Conservation (phyloP, 2,888 invertebrate genomes). For the Athalia circularis region DNA sequence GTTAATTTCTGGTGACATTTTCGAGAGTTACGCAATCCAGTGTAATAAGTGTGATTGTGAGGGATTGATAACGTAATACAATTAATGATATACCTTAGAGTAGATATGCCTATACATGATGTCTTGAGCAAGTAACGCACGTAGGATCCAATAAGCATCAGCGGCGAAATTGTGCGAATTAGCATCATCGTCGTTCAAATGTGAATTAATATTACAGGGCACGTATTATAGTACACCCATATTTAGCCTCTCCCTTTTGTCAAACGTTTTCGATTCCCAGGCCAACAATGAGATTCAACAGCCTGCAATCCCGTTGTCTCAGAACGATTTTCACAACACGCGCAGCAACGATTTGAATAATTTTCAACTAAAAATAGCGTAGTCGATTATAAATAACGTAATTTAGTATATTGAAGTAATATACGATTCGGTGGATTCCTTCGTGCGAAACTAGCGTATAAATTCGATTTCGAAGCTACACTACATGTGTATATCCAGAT, state of each 20-base stretch:
- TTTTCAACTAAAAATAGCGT: neutral
- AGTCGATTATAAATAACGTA: conserved; percentile 2
- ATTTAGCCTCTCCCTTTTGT: too few relatives aligned
- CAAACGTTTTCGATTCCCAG: too few relatives aligned
- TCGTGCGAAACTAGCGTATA: conserved; percentile 4
- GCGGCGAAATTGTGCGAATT: neutral
- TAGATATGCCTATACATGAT: neutral
- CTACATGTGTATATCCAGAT: neutral
- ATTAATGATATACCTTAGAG: neutral
- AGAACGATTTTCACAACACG: too few relatives aligned
- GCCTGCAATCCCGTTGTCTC: too few relatives aligned
- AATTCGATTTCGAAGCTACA: neutral
- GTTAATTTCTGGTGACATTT: neutral
- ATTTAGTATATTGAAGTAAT: too few relatives aligned
- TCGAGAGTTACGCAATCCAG: neutral
- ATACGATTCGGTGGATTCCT: neutral
- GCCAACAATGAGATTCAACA: too few relatives aligned
- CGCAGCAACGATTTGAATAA: too few relatives aligned
- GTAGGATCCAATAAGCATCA: conserved; percentile 15
- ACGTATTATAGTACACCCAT: too few relatives aligned
- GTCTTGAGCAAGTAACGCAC: neutral
- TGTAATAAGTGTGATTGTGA: conserved; percentile 13
- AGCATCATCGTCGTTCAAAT: too few relatives aligned
- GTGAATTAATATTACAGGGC: too few relatives aligned
- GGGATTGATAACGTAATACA: neutral